These are phyloP conservation scores for Hypanus sabinus DNA, from an alignment of 2,113 vertebrate species.

Conservation along the genomic window DNA sequence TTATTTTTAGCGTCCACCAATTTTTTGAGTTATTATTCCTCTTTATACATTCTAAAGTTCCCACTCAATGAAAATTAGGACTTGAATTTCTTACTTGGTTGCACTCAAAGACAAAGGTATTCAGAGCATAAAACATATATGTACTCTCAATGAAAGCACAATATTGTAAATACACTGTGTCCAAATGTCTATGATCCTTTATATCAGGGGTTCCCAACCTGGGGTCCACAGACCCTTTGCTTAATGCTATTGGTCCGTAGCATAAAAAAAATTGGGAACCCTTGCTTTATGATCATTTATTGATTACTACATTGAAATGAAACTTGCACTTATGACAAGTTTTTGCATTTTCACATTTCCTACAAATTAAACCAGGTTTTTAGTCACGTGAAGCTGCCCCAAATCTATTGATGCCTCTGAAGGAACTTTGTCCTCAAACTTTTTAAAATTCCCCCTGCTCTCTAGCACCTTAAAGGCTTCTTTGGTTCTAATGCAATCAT, in stretches of 20 bases:
- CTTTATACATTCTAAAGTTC: background rate
- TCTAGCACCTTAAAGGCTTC: background rate
- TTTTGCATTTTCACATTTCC: background rate
- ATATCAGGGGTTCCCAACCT: no score
- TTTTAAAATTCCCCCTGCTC: background rate
- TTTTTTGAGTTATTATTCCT: no score
- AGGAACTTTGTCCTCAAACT: background rate
- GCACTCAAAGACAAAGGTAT: background rate
- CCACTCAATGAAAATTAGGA: background rate
- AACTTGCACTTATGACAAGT: background rate
- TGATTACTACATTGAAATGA: background rate
- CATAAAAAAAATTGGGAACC: no score
- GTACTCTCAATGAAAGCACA: background rate
- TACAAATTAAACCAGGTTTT: background rate
- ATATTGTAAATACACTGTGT: background rate
- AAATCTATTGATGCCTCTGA: background rate
- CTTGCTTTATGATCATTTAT: background rate
- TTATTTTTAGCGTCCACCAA: background rate
- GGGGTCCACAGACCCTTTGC: no score
- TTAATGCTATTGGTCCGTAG: no score
- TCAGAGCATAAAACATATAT: background rate
- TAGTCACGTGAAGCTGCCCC: background rate
- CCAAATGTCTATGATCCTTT: background rate
- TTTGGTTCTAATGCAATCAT: background rate
- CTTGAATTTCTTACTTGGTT: background rate